These are phyloP conservation scores for Cremastinae sp. DNA, from an alignment of 2,888 invertebrate species.

Conservation along the genomic window DNA sequence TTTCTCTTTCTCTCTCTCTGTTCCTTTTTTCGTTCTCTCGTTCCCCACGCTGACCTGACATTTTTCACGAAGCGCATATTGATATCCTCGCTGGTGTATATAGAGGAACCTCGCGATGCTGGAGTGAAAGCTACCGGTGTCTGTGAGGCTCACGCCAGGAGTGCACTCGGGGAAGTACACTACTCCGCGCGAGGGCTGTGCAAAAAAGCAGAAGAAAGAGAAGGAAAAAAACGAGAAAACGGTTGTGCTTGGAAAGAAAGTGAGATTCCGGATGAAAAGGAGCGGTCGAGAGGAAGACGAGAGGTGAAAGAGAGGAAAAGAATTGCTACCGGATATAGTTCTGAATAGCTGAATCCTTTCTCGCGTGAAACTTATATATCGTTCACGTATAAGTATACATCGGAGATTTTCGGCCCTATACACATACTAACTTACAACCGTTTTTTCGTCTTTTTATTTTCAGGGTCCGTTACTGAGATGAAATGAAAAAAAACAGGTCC, in stretches of 20 bases:
- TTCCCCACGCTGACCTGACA: conserved; percentile 71
- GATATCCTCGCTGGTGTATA: conserved; percentile 67
- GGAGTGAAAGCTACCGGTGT: conserved; percentile 50
- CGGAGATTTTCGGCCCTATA: conserved; percentile 19
- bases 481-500: conserved; percentile 21
- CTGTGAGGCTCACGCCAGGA: conserved; percentile 26
- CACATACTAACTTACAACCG: conserved; percentile 44
- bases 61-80: conserved; percentile 70
- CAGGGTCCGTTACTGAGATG: conserved; percentile 13
- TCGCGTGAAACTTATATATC: conserved; percentile 38
- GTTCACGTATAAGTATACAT: conserved; percentile 10
- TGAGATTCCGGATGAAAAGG: conserved; percentile 52
- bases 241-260: conserved; percentile 59
- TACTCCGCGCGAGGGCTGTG: conserved; percentile 46
- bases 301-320: conserved; percentile 26
- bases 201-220: conserved; percentile 10
- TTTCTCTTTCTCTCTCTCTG: conserved; percentile 22
- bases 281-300: conserved; percentile 34
- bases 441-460: conserved; percentile 31
- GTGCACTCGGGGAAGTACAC: conserved; percentile 25
- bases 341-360: conserved; percentile 54
- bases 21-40: conserved; percentile 48
- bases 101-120: conserved; percentile 15
- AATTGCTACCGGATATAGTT: conserved; percentile 43
- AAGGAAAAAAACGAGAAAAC: conserved; percentile 26